Conservation (phyloP, 2,797 vertebrate genomes). For the Cottoperca gobio region DNA sequence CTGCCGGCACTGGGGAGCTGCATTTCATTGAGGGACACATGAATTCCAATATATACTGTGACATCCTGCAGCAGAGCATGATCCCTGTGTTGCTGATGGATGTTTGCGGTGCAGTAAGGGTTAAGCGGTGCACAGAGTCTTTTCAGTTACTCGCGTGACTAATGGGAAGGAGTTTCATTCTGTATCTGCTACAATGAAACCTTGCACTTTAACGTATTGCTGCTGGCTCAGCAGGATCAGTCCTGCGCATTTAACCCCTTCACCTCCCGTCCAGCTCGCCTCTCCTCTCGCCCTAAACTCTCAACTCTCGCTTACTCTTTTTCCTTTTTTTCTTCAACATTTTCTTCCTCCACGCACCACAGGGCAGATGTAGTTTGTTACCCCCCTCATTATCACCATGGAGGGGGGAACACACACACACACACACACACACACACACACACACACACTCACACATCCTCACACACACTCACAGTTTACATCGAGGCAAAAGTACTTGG, state of each 20-base stretch:
- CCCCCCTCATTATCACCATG: conserved; percentile 51
- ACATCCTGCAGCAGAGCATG: too few species aligned
- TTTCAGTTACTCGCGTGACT: conserved; percentile 84
- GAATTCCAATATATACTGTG: too few species aligned
- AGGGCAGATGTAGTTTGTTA: conserved; percentile 68
- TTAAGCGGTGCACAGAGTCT: conserved; percentile 77
- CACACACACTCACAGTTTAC: conserved; percentile 34
- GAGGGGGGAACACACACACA: conserved; percentile 16
- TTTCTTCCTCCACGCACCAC: conserved; percentile 43
- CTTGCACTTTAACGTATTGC: conserved; percentile 85
- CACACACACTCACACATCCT: conserved; percentile 1
- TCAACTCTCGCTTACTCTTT: conserved; percentile 37
- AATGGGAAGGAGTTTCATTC: conserved; percentile 86
- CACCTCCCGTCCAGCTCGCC: conserved; percentile 74
- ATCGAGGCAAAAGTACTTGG: conserved; percentile 25
- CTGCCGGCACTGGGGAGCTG: too few species aligned
- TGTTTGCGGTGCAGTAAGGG: conserved; percentile 71
- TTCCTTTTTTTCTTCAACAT: conserved; percentile 36
- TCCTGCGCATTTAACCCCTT: conserved; percentile 83
- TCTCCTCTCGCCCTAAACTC: conserved; percentile 52
- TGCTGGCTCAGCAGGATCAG: conserved; percentile 87
- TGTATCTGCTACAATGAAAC: conserved; percentile 87
- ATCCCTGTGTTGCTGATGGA: conserved; percentile 38
- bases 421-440: conserved; percentile 2
- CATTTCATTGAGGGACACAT: too few species aligned